Conservation (phyloP, 1,140 invertebrate species). For the Chelonus insularis region DNA sequence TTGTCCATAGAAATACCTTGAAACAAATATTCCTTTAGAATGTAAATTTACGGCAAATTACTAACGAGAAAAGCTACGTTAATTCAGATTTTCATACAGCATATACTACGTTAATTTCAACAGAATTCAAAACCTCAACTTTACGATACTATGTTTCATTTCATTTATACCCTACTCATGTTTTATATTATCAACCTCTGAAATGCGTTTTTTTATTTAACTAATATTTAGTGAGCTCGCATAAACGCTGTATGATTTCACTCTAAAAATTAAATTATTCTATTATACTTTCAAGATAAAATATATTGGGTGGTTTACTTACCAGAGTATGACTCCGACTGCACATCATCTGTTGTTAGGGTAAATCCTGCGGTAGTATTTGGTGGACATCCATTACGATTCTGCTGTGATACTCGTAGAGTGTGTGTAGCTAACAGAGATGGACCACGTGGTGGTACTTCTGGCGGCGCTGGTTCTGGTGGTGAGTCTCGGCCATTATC, state of each 20-base stretch:
- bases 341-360: constrained; percentile 43
- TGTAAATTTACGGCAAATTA: constrained; percentile 50
- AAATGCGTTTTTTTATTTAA: too few relatives aligned
- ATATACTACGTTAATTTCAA: constrained; percentile 48
- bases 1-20: constrained; percentile 48
- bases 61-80: constrained; percentile 37
- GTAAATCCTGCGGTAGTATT: constrained; percentile 40
- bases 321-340: constrained; percentile 45
- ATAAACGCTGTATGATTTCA: constrained; percentile 6
- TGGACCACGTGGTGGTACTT: constrained; percentile 72
- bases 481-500: constrained; percentile 68
- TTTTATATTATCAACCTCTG: too few relatives aligned
- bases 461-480: constrained; percentile 73
- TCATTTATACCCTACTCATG: too few relatives aligned
- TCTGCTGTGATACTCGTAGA: constrained; percentile 42
- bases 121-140: constrained; percentile 37
- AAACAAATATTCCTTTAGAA: constrained; percentile 40
- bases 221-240: too few relatives aligned
- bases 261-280: constrained; percentile 21
- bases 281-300: neutral
- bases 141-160: too few relatives aligned
- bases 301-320: constrained; percentile 31
- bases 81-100: constrained; percentile 40
- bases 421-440: constrained; percentile 64
- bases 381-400: constrained; percentile 45